Evolutionary conservation across 2,113 vertebrate species (phyloP).

Genomic region (Tetrao urogallus): DNA sequence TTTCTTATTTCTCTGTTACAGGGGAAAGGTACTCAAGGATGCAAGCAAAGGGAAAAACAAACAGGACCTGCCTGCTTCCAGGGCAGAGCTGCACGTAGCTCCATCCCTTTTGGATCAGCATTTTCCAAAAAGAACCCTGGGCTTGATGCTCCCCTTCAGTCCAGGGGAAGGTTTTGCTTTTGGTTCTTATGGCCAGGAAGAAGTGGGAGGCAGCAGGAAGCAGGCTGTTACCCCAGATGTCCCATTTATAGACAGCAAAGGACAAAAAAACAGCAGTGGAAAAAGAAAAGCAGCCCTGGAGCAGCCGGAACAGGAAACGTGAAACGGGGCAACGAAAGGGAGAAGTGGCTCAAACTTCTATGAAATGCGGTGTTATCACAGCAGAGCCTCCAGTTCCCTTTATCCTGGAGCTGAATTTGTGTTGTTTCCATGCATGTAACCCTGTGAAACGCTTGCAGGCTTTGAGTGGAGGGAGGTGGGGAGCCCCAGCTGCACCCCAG

Average conservation of each 20-base stretch:
- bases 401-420: not conserved
- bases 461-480: not conserved
- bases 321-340: not conserved
- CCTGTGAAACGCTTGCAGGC: not conserved
- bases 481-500: not conserved
- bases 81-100: not conserved
- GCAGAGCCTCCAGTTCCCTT: not conserved
- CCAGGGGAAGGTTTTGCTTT: not conserved
- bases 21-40: not conserved
- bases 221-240: constrained; percentile 45
- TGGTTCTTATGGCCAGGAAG: constrained; percentile 52
- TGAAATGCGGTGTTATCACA: not conserved
- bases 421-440: not conserved
- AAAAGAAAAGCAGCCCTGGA: not conserved
- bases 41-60: not conserved
- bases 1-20: not conserved
- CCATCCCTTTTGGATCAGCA: not conserved
- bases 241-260: not conserved
- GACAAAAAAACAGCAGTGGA: not conserved
- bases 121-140: not conserved
- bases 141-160: not conserved
- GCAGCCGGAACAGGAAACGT: not conserved
- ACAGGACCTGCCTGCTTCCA: not conserved
- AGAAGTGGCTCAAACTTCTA: constrained; percentile 19
- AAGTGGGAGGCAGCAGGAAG: constrained; percentile 73